These are phyloP conservation scores for Porites australiensis DNA, from an alignment of 64 coral and sea anemone genomes.

Conservation along the genomic window DNA sequence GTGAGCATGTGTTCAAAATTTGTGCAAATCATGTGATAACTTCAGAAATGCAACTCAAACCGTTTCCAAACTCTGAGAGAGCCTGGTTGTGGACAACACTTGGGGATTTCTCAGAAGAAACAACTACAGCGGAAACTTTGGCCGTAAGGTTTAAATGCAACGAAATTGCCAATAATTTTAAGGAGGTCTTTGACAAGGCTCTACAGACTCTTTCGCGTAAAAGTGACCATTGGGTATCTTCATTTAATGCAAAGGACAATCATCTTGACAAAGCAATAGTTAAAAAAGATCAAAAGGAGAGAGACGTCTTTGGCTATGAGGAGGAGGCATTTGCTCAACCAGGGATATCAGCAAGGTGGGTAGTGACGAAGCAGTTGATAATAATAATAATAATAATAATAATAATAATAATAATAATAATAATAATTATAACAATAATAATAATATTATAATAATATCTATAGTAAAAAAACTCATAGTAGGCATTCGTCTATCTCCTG, in stretches of 20 bases:
- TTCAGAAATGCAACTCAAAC: slow-evolving; percentile 81
- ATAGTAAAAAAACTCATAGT: too few relatives aligned
- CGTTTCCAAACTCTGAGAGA: slow-evolving; percentile 70
- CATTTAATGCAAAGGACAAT: background rate
- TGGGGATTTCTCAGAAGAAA: slow-evolving; percentile 89
- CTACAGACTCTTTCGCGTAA: background rate
- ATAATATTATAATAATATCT: too few relatives aligned
- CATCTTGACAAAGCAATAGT: background rate
- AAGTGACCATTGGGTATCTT: background rate
- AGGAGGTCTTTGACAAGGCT: slow-evolving; percentile 72
- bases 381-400: too few relatives aligned
- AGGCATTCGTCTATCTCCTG: too few relatives aligned
- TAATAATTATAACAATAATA: too few relatives aligned
- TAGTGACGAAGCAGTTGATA: background rate
- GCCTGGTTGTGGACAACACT: slow-evolving; percentile 92
- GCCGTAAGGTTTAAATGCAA: slow-evolving; percentile 75
- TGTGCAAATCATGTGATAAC: slow-evolving; percentile 90
- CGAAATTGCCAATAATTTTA: slow-evolving; percentile 73
- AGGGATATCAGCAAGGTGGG: background rate
- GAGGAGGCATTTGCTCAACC: background rate
- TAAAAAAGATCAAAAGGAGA: slow-evolving; percentile 38
- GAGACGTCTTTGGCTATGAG: slow-evolving; percentile 23
- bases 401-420: too few relatives aligned
- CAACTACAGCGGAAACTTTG: slow-evolving; percentile 62
- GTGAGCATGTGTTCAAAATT: slow-evolving; percentile 87